phyloP scores from a whole-genome alignment of 2,797 vertebrate species.

The Danio aesculapii region DNA sequence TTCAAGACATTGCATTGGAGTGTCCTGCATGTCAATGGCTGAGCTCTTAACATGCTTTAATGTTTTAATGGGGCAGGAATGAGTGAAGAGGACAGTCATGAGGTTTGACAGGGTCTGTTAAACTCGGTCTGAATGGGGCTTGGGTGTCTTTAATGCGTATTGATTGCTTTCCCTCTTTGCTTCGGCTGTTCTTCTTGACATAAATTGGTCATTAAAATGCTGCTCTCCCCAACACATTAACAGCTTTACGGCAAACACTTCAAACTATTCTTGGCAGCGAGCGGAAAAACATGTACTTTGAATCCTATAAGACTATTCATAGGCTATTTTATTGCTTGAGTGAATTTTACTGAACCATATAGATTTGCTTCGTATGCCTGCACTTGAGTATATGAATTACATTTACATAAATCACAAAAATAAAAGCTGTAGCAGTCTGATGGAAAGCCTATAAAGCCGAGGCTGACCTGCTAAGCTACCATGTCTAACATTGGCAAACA shows the following conservation, averaged over 20 bases:
- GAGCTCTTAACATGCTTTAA: conserved; percentile 77
- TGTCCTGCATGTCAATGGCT: conserved; percentile 56
- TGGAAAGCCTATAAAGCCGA: conserved; percentile 24
- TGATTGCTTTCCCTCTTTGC: conserved; percentile 74
- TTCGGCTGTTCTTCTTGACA: conserved; percentile 72
- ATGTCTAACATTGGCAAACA: conserved; percentile 66
- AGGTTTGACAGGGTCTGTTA: conserved; percentile 70
- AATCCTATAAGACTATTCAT: conserved; percentile 39
- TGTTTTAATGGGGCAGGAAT: conserved; percentile 67
- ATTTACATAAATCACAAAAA: conserved; percentile 23
- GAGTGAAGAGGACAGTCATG: conserved; percentile 64
- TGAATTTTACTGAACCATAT: conserved; percentile 41
- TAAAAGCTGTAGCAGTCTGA: background rate
- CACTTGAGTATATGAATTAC: conserved; percentile 28
- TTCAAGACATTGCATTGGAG: conserved; percentile 61
- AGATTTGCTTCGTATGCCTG: conserved; percentile 17
- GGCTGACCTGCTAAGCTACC: conserved; percentile 43
- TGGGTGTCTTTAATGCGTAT: conserved; percentile 74
- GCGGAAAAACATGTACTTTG: conserved; percentile 26
- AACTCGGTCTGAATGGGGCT: conserved; percentile 73
- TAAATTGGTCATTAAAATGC: conserved; percentile 70
- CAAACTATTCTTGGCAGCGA: conserved; percentile 44
- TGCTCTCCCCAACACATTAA: conserved; percentile 66
- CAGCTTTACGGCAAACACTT: conserved; percentile 65
- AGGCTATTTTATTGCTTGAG: conserved; percentile 34